Conservation (phyloP, 2,797 vertebrate species). For the Buceros bicornis region DNA sequence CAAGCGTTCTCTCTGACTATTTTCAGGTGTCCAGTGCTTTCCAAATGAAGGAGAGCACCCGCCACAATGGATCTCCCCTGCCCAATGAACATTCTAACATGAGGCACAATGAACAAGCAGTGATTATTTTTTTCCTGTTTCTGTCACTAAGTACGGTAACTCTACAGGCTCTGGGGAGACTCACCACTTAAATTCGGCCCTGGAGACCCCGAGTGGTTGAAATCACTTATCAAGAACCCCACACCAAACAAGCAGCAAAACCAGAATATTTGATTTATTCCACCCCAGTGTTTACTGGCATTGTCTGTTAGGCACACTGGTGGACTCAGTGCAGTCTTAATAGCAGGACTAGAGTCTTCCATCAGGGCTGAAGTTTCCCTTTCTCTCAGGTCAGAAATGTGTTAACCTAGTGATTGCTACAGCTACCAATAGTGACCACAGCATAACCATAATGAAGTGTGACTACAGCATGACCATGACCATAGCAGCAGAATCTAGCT, state of each 20-base stretch:
- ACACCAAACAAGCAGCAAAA: neutral
- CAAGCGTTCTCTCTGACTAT: fast-evolving
- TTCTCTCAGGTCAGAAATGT: neutral
- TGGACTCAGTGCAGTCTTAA: neutral
- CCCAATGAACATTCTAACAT: neutral
- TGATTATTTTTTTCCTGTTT: neutral
- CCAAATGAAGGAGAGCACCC: neutral
- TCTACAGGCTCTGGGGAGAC: neutral
- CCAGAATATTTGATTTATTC: neutral
- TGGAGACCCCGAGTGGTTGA: neutral
- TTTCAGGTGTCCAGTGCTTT: neutral
- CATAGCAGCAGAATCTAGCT: neutral
- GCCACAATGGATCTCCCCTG: neutral
- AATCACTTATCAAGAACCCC: neutral
- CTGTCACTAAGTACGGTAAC: neutral
- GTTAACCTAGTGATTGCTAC: neutral
- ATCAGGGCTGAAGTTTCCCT: neutral
- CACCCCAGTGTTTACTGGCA: neutral
- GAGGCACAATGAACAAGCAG: neutral
- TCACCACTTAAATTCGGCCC: neutral
- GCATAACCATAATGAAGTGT: neutral
- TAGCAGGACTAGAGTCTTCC: neutral
- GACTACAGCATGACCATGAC: neutral
- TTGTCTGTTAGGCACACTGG: neutral
- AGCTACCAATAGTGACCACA: neutral